A percentile compares a stretch with the other conserved stretches of the same genome.
Evolutionary conservation across 2,888 invertebrate species (phyloP).

Genomic region (Pomacea canaliculata): DNA sequence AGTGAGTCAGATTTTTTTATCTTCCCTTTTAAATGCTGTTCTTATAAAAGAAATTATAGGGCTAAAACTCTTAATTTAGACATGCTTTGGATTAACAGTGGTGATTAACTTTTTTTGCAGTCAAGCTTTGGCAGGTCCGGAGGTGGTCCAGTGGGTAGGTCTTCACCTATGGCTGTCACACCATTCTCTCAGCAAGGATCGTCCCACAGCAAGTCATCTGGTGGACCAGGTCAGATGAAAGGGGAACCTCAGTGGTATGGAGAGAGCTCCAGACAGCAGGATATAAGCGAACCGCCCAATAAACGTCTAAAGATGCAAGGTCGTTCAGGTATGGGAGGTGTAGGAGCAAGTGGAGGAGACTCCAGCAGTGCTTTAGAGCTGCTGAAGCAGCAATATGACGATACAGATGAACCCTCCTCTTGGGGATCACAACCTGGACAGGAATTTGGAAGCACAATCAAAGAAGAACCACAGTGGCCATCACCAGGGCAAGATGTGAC

Average conservation of each 20-base stretch:
- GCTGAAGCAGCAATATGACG: constrained; percentile 64
- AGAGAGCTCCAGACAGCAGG: constrained; percentile 27
- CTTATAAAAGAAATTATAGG: no score
- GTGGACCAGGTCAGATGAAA: constrained; percentile 31
- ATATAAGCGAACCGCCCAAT: constrained; percentile 43
- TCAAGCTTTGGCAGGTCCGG: no score
- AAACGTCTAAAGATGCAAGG: constrained; percentile 40
- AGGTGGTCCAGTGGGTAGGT: no score
- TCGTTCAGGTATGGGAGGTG: neutral
- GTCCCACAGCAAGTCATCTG: constrained; percentile 24
- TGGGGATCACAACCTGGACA: constrained; percentile 1
- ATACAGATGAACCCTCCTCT: constrained; percentile 37
- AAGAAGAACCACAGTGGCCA: constrained; percentile 38
- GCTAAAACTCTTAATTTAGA: no score
- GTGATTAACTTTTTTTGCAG: no score
- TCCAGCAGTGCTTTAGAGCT: constrained; percentile 61
- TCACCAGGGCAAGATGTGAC: neutral
- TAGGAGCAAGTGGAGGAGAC: constrained; percentile 38
- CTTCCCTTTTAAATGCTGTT: no score
- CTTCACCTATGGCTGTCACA: no score
- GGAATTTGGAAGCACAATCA: constrained; percentile 17
- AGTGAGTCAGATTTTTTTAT: neutral
- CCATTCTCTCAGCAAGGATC: no score
- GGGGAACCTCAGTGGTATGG: constrained; percentile 24
- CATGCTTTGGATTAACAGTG: no score